phyloP scores from a whole-genome alignment of 2,113 vertebrate genomes.

The Lota lota region DNA sequence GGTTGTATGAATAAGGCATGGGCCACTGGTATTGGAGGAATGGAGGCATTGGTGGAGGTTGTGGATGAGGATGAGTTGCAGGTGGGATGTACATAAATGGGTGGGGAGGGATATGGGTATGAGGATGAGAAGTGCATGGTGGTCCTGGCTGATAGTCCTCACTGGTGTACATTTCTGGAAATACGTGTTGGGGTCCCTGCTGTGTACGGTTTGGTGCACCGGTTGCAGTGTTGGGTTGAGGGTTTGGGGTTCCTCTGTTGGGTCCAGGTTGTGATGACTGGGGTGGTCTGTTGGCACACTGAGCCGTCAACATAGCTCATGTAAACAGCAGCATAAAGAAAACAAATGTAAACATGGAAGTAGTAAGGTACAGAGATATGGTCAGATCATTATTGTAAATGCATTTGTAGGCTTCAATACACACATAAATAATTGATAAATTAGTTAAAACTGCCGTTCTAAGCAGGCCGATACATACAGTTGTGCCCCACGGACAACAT shows the following conservation, averaged over 20 bases:
- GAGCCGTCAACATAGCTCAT: too few species aligned
- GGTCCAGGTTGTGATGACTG: slow-evolving; percentile 16
- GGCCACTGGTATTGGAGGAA: slow-evolving; percentile 60
- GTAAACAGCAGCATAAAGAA: too few species aligned
- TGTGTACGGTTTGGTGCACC: neutral
- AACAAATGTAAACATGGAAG: too few species aligned
- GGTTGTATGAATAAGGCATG: slow-evolving; percentile 49
- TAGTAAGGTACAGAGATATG: too few species aligned
- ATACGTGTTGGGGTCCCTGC: slow-evolving; percentile 3
- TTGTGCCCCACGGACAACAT: too few species aligned
- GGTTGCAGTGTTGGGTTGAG: neutral
- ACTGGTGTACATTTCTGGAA: slow-evolving; percentile 10
- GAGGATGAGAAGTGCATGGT: slow-evolving; percentile 7
- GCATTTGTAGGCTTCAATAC: too few species aligned
- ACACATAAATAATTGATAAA: too few species aligned
- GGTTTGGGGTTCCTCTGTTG: neutral
- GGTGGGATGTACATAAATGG: slow-evolving; percentile 39
- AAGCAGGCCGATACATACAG: too few species aligned
- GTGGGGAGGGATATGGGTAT: neutral
- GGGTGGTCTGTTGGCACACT: neutral
- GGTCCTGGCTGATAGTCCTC: slow-evolving; percentile 23
- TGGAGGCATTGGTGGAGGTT: slow-evolving; percentile 33
- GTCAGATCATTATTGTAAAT: too few species aligned
- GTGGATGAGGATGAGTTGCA: slow-evolving; percentile 24
- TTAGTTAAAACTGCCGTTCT: too few species aligned